Evolutionary conservation across 1,140 invertebrate genomes (phyloP).

Genomic region (Euwallacea fornicatus): DNA sequence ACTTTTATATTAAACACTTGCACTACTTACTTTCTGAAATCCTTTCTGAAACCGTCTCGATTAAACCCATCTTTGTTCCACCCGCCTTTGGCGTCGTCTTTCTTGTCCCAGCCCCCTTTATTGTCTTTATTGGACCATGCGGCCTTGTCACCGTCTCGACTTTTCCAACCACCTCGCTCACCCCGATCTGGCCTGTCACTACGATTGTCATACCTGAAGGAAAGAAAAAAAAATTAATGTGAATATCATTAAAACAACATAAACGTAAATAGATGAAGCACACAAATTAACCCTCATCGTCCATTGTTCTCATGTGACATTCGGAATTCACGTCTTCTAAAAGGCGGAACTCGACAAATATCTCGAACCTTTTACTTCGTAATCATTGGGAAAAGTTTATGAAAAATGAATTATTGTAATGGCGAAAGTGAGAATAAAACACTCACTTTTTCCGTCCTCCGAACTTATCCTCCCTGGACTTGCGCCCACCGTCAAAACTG

Average conservation of each 20-base stretch:
- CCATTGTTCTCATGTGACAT: conserved; percentile 8
- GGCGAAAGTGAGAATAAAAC: neutral
- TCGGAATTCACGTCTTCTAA: conserved; percentile 24
- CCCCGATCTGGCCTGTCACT: conserved; percentile 3
- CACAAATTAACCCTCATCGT: conserved; percentile 11
- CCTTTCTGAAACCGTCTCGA: conserved; percentile 13
- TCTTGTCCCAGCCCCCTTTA: neutral
- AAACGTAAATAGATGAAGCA: neutral
- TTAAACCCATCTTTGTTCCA: conserved; percentile 6
- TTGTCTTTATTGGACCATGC: conserved; percentile 5
- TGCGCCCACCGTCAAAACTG: conserved; percentile 14
- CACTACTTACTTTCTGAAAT: conserved; percentile 36
- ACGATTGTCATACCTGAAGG: neutral
- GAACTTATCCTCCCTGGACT: conserved; percentile 22
- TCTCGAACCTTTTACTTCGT: conserved; percentile 31
- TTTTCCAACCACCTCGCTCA: conserved; percentile 21
- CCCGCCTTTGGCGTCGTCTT: conserved; percentile 11
- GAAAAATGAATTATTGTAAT: neutral
- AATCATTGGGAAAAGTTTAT: conserved; percentile 16
- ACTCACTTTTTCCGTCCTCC: conserved; percentile 11
- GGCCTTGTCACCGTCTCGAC: conserved; percentile 1
- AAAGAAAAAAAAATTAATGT: neutral
- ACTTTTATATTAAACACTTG: too few relatives aligned
- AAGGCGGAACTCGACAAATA: conserved; percentile 17
- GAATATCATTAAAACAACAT: neutral